Evolutionary conservation across 2,797 vertebrate genomes (phyloP).

Genomic region (Cetoscarus ocellatus): DNA sequence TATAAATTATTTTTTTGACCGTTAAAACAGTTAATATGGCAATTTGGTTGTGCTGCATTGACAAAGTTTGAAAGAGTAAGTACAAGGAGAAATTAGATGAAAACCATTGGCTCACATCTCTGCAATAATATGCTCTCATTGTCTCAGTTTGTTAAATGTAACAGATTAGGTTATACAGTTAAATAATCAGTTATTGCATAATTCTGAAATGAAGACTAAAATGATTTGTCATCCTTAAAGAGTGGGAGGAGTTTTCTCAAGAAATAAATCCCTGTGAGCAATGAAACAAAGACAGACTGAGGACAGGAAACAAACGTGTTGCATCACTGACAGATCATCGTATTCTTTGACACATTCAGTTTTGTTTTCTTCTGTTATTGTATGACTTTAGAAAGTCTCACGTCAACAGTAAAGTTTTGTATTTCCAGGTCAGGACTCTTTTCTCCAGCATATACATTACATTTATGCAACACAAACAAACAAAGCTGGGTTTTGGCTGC

Average conservation of each 20-base stretch:
- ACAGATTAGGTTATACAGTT: no score
- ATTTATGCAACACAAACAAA: conserved; percentile 38
- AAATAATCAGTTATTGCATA: neutral
- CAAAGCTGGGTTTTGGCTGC: conserved; percentile 11
- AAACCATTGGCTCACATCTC: no score
- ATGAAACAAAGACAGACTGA: neutral
- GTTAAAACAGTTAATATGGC: no score
- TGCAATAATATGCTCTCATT: no score
- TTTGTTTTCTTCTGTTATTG: conserved; percentile 1
- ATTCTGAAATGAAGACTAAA: neutral
- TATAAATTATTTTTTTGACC: no score
- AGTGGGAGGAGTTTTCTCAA: conserved; percentile 15
- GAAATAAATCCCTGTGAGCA: conserved; percentile 5
- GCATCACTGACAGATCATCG: conserved; percentile 5
- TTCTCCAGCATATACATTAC: conserved; percentile 24
- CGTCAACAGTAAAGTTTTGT: conserved; percentile 17
- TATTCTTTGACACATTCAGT: neutral
- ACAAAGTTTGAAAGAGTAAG: no score
- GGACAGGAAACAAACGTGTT: conserved; percentile 6
- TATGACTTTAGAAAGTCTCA: conserved; percentile 4
- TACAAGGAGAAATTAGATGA: no score
- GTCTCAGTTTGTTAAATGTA: no score
- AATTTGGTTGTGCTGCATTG: no score
- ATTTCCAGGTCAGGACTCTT: conserved; percentile 36
- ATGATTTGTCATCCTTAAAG: neutral